Evolutionary conservation across 2,797 vertebrate genomes (phyloP).

Genomic region (Phrynocephalus vlangalii): DNA sequence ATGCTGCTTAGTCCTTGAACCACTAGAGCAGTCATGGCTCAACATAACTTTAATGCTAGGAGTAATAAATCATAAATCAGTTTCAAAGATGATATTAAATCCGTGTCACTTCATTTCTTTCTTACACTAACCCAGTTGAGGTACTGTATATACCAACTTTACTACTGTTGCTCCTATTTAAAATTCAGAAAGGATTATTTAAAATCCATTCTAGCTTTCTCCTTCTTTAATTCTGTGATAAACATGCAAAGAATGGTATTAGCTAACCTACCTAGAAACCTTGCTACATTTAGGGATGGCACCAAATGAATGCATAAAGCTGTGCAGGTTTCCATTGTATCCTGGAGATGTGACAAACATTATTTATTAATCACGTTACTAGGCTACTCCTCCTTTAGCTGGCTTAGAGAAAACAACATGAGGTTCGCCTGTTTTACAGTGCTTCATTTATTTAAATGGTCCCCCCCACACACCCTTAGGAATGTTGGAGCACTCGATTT

Average conservation of each 20-base stretch:
- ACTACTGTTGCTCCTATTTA: constrained; percentile 8
- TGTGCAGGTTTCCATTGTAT: not conserved
- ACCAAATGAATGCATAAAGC: not conserved
- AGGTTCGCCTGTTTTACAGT: too few relatives aligned
- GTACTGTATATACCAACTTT: constrained; percentile 26
- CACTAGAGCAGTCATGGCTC: not conserved
- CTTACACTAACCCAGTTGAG: constrained; percentile 23
- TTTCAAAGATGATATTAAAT: constrained; percentile 2
- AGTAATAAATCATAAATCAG: not conserved
- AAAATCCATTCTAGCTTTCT: not conserved
- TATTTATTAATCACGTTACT: not conserved
- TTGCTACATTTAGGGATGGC: not conserved
- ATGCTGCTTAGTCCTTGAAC: constrained; percentile 2
- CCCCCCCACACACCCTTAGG: not conserved
- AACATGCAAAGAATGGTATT: constrained; percentile 26
- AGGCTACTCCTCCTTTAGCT: not conserved
- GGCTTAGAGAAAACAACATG: not conserved
- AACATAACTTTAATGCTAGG: not conserved
- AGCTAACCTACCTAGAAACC: constrained; percentile 11
- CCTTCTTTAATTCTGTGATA: constrained; percentile 20
- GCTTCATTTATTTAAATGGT: not conserved
- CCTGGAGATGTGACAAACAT: not conserved
- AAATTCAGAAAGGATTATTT: constrained; percentile 2
- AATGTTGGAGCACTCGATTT: not conserved
- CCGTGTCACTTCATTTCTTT: constrained; percentile 36